Evolutionary conservation across 2,888 invertebrate species (phyloP).

Genomic region (Lepidochrysops patricia): DNA sequence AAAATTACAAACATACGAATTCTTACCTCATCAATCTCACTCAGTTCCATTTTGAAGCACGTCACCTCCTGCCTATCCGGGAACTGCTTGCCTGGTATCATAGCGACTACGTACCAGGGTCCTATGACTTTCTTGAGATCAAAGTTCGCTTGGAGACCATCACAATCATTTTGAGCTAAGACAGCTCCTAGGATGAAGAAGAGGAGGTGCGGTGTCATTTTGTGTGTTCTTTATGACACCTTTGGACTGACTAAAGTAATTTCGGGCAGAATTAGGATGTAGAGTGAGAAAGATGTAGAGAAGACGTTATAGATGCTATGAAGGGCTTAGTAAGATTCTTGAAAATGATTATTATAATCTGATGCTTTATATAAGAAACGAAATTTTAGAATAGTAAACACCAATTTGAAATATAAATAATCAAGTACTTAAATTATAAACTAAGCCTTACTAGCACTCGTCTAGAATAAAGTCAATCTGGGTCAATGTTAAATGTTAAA

Average conservation of each 20-base stretch:
- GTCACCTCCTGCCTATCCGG: conserved; percentile 41
- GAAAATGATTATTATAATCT: neutral
- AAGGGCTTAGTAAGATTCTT: too few species aligned
- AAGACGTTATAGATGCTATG: too few species aligned
- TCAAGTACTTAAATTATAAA: too few species aligned
- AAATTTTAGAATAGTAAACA: too few species aligned
- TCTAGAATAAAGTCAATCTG: too few species aligned
- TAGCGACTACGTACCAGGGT: conserved; percentile 52
- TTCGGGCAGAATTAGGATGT: neutral
- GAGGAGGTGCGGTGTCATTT: conserved; percentile 30
- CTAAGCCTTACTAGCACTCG: too few species aligned
- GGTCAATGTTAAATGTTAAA: too few species aligned
- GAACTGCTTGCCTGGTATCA: conserved; percentile 51
- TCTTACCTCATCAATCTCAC: conserved; percentile 55
- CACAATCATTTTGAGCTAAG: conserved; percentile 33
- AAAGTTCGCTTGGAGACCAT: conserved; percentile 47
- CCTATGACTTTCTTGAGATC: conserved; percentile 43
- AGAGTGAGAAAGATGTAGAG: neutral
- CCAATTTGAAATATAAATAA: too few species aligned
- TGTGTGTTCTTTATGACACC: neutral
- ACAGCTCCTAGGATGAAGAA: conserved; percentile 24
- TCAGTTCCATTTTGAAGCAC: conserved; percentile 54
- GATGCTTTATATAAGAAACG: too few species aligned
- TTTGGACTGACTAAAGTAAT: neutral
- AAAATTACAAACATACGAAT: too few species aligned